A percentile compares a stretch with the other conserved stretches of the same genome.
phyloP scores from a whole-genome alignment of 2,113 vertebrate genomes.

The Ia io region DNA sequence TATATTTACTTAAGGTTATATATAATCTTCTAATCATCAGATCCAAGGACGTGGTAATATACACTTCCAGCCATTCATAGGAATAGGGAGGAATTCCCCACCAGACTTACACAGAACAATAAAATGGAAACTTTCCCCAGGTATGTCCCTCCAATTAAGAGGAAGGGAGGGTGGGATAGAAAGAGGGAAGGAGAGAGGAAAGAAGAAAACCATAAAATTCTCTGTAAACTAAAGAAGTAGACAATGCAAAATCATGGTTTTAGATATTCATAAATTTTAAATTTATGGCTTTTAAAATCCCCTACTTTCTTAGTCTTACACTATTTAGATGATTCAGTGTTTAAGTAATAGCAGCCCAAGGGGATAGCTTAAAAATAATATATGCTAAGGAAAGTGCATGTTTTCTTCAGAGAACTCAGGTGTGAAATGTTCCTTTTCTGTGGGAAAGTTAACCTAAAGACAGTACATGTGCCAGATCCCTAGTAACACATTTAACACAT shows the following conservation, averaged over 20 bases:
- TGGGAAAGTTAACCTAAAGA: not conserved
- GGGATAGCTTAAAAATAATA: not conserved
- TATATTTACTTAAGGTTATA: not conserved
- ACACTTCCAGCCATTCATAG: not conserved
- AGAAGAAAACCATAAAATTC: not conserved
- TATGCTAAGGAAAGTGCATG: not conserved
- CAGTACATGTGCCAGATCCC: not conserved
- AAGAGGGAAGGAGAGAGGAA: not conserved
- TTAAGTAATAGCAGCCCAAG: not conserved
- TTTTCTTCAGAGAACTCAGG: not conserved
- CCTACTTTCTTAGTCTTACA: not conserved
- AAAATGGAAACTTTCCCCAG: not conserved
- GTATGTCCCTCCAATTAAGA: not conserved
- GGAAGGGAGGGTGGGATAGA: not conserved
- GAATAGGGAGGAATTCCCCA: not conserved
- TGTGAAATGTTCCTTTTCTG: not conserved
- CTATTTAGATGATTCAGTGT: not conserved
- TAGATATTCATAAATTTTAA: not conserved
- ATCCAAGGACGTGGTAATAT: not conserved
- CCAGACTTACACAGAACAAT: not conserved
- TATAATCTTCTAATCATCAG: not conserved
- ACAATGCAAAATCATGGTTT: not conserved
- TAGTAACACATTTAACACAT: not conserved
- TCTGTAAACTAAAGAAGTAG: not conserved
- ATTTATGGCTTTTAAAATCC: not conserved